Base-by-base conservation (phyloP, 2,888 invertebrate genomes). In the Gortyna flavago region DNA sequence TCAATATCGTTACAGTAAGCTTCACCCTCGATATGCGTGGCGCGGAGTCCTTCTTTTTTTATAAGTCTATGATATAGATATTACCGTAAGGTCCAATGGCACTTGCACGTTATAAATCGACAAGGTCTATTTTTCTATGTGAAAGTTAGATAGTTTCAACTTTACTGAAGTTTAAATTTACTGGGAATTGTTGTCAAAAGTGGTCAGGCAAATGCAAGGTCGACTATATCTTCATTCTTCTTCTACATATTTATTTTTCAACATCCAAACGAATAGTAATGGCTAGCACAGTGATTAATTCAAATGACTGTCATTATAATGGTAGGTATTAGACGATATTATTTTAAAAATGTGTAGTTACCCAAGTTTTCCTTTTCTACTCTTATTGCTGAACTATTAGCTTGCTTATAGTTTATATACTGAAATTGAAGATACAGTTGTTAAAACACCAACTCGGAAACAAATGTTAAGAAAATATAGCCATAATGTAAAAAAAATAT, bases 281-380 rank as follows among this genome's bases (percentile, higher is more conserved):
- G 21, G 21, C n/a, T 25, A 21, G 21, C 18, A 41, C 41, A n/a
- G 6, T 8, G 48, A 25, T 48, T 13, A 67, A 21, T 67, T 25
- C 0, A 48, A 67, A 32, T 21, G 29, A 13, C 13, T 70, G 21
- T 29, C 38, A 29, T 38, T 70, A 21, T 25, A 41, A 6, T 41
- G 48, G 13, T 21, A 29, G 11, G 6, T 21, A 41, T 29, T 38
- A 29, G 29, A 65, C 1, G 8, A 61, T 75, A 57, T n/a, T n/a
- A n/a, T n/a, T n/a, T 48, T 38, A 57, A 75, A 76, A 59, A 38
- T 25, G 0, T 44, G 18, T 62, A 61, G 59, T 84, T 90, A 93
- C 94, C 91, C 51, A 94, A 85, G 77, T 87, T 90, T 64, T 82
- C 75, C 57, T 79, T 77, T 54, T 85, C n/a, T 38, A 94, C 35